These are phyloP conservation scores for Coelopa pilipes DNA, from an alignment of 2,888 invertebrate genomes.

Conservation along the genomic window DNA sequence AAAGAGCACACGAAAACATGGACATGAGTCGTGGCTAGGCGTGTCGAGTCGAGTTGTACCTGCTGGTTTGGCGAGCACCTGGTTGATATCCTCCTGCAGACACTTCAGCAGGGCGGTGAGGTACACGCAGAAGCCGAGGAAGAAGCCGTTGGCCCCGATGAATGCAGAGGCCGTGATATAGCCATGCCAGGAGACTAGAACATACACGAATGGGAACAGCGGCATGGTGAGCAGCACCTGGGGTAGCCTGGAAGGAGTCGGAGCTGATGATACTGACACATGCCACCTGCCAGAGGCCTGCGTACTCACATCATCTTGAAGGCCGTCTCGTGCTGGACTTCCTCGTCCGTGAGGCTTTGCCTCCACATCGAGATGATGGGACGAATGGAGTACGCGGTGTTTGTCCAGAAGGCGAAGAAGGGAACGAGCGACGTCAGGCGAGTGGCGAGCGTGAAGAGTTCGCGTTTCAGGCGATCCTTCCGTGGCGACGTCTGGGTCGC, in stretches of 20 bases:
- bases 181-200: slow-evolving; percentile 58
- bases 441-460: slow-evolving; percentile 51
- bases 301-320: slow-evolving; percentile 60
- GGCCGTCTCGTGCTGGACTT: slow-evolving; percentile 55
- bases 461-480: slow-evolving; percentile 47
- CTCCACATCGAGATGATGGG: slow-evolving; percentile 48
- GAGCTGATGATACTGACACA: neutral
- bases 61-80: slow-evolving; percentile 23
- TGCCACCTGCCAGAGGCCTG: neutral
- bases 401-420: slow-evolving; percentile 47
- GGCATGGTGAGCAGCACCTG: slow-evolving; percentile 51
- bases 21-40: too few relatives aligned
- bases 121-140: slow-evolving; percentile 56
- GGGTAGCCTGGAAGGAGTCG: slow-evolving; percentile 50
- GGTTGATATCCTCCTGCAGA: slow-evolving; percentile 49
- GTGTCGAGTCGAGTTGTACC: too few relatives aligned
- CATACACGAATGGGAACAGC: slow-evolving; percentile 54
- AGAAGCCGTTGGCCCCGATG: slow-evolving; percentile 56
- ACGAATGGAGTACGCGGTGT: slow-evolving; percentile 51
- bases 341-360: slow-evolving; percentile 47
- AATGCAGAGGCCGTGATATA: slow-evolving; percentile 53
- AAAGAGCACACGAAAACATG: too few relatives aligned
- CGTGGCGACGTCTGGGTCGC: slow-evolving; percentile 43
- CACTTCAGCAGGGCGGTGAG: slow-evolving; percentile 51
- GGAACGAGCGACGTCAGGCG: slow-evolving; percentile 48